Base-by-base conservation (phyloP, 2,113 vertebrate species). In the Arothron firmamentum region DNA sequence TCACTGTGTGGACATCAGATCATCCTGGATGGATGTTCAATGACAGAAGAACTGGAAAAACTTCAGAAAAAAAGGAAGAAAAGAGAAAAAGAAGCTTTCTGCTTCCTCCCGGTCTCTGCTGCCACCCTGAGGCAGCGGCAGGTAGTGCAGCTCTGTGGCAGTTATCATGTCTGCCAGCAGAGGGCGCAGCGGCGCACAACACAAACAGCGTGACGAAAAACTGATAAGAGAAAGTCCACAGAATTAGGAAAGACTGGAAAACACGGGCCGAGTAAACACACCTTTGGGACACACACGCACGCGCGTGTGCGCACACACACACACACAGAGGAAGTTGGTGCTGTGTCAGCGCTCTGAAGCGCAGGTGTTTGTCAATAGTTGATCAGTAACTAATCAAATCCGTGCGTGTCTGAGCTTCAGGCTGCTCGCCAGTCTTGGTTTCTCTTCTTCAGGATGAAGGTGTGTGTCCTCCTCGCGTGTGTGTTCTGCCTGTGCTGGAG, bases 191-290 rank as follows among this genome's bases (percentile, higher is more conserved):
- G 8, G 21, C 23, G 49, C 13, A 34, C n/a, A 18, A 14, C 1
- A n/a, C 58, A 25, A 17, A 51, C 14, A 45, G 14, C 6, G 19
- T 6, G 21, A 19, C 3, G 2, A 6, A 1, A 1, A 5, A 25
- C 20, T 3, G 13, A 34, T 7, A 23, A 48, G 31, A 25, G 18
- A 52, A 28, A 59, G 66, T 74, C 56, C 34, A 58, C 59, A 56
- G 2, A 20, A 56, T 86, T 76, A 3, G 21, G 79, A 38, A 81
- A 86, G 67, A 67, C 0, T 21, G 34, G 67, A 84, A 76, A 78
- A 25, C 72, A 52, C 79, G 58, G 31, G 0, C 62, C 80, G 72
- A 62, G 65, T 61, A 74, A 86, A 84, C 70, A 65, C 28, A 82
- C 77, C 79, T 82, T 82, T 82, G 64, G 12, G 31, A 77, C 69